phyloP scores from a whole-genome alignment of 2,888 invertebrate species.

The Polymixis flavicincta region DNA sequence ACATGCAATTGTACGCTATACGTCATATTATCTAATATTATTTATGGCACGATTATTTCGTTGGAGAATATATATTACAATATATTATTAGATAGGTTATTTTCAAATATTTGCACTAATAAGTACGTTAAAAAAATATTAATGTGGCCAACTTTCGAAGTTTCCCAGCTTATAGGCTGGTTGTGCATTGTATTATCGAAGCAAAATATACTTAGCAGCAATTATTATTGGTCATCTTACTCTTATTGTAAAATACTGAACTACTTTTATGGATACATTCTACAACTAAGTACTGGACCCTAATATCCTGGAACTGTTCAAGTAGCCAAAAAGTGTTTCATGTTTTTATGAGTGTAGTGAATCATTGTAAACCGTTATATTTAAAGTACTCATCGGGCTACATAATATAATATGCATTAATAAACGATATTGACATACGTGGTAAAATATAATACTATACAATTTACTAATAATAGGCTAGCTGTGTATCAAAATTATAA shows the following conservation, averaged over 20 bases:
- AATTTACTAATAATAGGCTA: constrained; percentile 70
- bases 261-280: constrained; percentile 46
- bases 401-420: constrained; percentile 65
- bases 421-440: constrained; percentile 64
- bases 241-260: constrained; percentile 42
- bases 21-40: constrained; percentile 30
- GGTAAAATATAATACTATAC: constrained; percentile 59
- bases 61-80: constrained; percentile 34
- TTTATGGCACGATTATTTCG: constrained; percentile 47
- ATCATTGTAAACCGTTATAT: constrained; percentile 46
- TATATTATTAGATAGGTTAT: constrained; percentile 56
- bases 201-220: constrained; percentile 35
- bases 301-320: constrained; percentile 10
- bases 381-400: constrained; percentile 46
- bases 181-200: constrained; percentile 44
- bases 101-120: constrained; percentile 59
- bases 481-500: constrained; percentile 66
- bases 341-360: constrained; percentile 40
- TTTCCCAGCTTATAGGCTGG: constrained; percentile 57
- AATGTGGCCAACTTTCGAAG: constrained; percentile 47
- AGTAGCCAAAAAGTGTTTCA: constrained; percentile 54
- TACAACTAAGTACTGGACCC: constrained; percentile 9
- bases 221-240: constrained; percentile 42
- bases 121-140: constrained; percentile 34
- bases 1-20: constrained; percentile 49